phyloP scores from a whole-genome alignment of 2,888 invertebrate species.

The Ischnus inquisitorius region DNA sequence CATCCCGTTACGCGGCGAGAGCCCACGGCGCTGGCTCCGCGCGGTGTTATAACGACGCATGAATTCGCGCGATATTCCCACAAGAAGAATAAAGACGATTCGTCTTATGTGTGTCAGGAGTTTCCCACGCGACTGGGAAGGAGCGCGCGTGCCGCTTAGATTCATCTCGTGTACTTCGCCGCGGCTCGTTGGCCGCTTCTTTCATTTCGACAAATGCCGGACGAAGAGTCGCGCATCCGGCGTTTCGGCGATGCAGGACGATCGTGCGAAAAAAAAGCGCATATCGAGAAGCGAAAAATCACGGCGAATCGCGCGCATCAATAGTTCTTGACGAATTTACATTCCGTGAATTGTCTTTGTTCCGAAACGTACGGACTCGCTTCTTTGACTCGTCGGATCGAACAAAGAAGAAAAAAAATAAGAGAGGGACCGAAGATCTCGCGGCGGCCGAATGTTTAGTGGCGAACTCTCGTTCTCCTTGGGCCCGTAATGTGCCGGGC shows the following conservation, averaged over 20 bases:
- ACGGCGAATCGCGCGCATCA: background rate
- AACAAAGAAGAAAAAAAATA: background rate
- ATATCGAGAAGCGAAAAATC: background rate
- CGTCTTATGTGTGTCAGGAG: conserved; percentile 68
- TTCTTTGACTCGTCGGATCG: background rate
- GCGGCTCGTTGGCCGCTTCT: background rate
- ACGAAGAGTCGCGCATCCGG: background rate
- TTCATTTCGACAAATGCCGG: background rate
- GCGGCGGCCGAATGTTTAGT: background rate
- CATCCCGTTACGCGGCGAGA: conserved; percentile 7
- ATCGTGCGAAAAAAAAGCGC: too few relatives aligned
- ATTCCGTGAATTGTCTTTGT: background rate
- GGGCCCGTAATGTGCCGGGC: background rate
- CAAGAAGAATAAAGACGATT: conserved; percentile 55
- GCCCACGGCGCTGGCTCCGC: background rate
- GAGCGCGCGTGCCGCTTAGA: conserved; percentile 55
- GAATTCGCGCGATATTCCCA: conserved; percentile 13
- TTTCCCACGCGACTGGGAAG: conserved; percentile 69
- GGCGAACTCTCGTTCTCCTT: background rate
- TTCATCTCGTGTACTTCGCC: conserved; percentile 16
- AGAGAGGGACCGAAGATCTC: background rate
- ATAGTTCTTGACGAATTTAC: background rate
- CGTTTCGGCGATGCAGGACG: background rate
- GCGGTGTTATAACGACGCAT: background rate
- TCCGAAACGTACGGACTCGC: background rate